phyloP scores from a whole-genome alignment of 2,888 invertebrate genomes.

The Cosmorhoe ocellata region DNA sequence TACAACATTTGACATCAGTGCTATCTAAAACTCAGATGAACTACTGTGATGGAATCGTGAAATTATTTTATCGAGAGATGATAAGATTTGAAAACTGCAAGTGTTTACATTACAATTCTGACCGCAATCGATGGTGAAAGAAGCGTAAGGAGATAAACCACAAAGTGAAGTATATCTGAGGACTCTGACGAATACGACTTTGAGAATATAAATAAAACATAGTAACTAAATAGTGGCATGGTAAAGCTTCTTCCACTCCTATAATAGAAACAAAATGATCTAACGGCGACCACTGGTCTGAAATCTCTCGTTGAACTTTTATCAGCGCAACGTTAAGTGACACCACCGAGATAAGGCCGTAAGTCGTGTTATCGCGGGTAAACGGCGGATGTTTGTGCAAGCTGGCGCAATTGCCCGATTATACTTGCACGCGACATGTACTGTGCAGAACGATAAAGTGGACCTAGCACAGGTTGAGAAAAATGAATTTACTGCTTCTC shows the following conservation, averaged over 20 bases:
- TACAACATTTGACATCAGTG: neutral
- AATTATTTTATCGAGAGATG: neutral
- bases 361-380: slow-evolving; percentile 59
- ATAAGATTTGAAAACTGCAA: slow-evolving; percentile 17
- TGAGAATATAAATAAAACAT: too few species aligned
- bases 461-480: neutral
- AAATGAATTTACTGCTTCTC: neutral
- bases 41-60: slow-evolving; percentile 3
- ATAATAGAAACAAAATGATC: too few species aligned
- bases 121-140: neutral
- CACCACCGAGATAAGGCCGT: slow-evolving; percentile 43
- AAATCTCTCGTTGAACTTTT: slow-evolving; percentile 2
- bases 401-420: slow-evolving; percentile 44
- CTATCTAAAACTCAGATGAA: neutral
- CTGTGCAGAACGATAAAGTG: slow-evolving; percentile 5
- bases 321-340: slow-evolving; percentile 11
- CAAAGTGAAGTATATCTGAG: neutral
- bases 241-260: too few species aligned
- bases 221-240: too few species aligned
- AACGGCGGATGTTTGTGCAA: slow-evolving; percentile 69
- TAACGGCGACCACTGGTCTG: too few species aligned
- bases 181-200: too few species aligned
- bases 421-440: slow-evolving; percentile 35
- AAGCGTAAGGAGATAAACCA: slow-evolving; percentile 1
- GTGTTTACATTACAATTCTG: slow-evolving; percentile 4